Evolutionary conservation across 2,797 vertebrate species (phyloP).

Genomic region (Acanthopagrus latus): DNA sequence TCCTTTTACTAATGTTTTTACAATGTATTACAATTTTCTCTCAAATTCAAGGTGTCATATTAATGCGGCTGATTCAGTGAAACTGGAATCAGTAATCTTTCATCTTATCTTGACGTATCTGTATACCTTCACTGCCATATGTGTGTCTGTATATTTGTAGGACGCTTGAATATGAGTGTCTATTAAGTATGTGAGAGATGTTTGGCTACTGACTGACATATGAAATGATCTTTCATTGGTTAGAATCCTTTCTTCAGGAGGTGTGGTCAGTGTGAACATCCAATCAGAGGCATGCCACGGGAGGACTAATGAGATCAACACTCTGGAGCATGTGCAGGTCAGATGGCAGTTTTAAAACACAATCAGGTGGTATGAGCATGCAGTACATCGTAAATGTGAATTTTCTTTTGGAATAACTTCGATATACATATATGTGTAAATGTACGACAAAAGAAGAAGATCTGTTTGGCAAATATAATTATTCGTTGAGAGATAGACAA

Average conservation of each 20-base stretch:
- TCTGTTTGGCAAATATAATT: background rate
- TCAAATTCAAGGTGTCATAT: background rate
- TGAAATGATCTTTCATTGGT: constrained; percentile 35
- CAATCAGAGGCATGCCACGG: constrained; percentile 73
- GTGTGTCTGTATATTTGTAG: constrained; percentile 18
- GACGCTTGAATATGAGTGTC: background rate
- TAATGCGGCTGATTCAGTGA: background rate
- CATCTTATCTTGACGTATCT: constrained; percentile 15
- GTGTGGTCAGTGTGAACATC: constrained; percentile 65
- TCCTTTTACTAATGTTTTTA: background rate
- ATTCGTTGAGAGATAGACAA: background rate
- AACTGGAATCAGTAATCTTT: constrained; percentile 15
- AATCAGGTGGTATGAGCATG: background rate
- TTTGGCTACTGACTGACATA: constrained; percentile 22
- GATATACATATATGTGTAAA: background rate
- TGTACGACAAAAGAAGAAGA: no score
- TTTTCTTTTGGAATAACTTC: background rate
- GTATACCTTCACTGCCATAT: constrained; percentile 13
- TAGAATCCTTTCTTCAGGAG: constrained; percentile 74
- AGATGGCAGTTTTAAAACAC: constrained; percentile 7
- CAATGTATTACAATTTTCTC: background rate
- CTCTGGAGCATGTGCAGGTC: constrained; percentile 80
- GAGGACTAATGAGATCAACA: constrained; percentile 78
- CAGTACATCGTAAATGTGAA: background rate
- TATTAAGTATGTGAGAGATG: background rate